A percentile compares a stretch with the other conserved stretches of the same genome.
These are phyloP conservation scores for Polypedilum pembai DNA, from an alignment of 1,140 invertebrate genomes.

Conservation along the genomic window DNA sequence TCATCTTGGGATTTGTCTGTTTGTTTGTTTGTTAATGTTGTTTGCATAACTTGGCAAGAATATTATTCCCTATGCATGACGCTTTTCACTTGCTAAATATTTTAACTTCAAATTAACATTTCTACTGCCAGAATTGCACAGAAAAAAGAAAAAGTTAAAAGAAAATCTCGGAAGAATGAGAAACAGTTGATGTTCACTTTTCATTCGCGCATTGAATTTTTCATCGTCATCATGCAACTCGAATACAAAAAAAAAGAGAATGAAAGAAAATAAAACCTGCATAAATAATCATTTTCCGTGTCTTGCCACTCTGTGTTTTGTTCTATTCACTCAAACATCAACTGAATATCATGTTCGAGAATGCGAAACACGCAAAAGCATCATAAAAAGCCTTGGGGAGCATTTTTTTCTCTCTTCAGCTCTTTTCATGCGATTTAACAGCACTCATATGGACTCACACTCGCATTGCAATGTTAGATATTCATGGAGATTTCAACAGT, in stretches of 20 bases:
- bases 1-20: constrained; percentile 24
- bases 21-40: constrained; percentile 14
- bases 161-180: neutral
- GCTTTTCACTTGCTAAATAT: neutral
- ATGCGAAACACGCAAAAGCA: neutral
- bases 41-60: constrained; percentile 11
- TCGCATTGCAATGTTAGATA: neutral
- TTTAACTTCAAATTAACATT: constrained; percentile 15
- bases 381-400: neutral
- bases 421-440: constrained; percentile 11
- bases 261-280: constrained; percentile 3
- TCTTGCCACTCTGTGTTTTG: neutral
- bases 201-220: constrained; percentile 12
- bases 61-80: neutral
- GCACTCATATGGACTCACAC: neutral
- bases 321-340: neutral
- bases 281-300: constrained; percentile 4
- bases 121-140: neutral
- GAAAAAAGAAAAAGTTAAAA: neutral
- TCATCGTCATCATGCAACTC: neutral
- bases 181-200: constrained; percentile 3
- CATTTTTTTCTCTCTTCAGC: neutral
- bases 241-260: neutral
- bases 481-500: constrained; percentile 11
- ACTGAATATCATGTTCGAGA: neutral